Conservation (phyloP, 2,888 invertebrate species). For the Bombyx huttoni region DNA sequence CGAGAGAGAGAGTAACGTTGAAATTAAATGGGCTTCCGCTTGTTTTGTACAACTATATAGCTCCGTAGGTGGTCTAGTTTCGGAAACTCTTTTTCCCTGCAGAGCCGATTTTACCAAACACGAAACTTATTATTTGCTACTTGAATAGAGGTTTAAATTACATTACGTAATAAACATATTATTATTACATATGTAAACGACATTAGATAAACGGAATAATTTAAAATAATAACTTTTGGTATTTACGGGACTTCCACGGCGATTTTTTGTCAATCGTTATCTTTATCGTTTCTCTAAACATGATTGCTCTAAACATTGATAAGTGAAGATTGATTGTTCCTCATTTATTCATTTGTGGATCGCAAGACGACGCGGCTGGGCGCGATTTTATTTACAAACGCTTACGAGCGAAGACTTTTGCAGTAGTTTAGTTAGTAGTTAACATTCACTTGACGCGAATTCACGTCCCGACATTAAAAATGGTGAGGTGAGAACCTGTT, state of each 20-base stretch:
- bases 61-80: too few species aligned
- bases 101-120: too few species aligned
- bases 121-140: too few species aligned
- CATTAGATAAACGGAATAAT: neutral
- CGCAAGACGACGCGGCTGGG: neutral
- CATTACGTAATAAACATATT: too few species aligned
- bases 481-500: slow-evolving; percentile 1
- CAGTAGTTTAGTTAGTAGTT: too few species aligned
- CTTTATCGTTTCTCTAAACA: neutral
- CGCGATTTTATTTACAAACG: neutral
- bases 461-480: neutral
- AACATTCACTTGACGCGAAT: neutral
- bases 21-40: too few species aligned
- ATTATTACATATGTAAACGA: neutral
- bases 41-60: too few species aligned
- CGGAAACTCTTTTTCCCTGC: too few species aligned
- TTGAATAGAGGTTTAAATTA: too few species aligned
- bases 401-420: neutral
- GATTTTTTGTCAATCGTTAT: neutral
- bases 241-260: neutral
- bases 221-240: neutral
- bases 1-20: too few species aligned
- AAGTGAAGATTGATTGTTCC: neutral
- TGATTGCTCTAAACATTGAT: neutral
- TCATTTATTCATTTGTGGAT: neutral